These are phyloP conservation scores for Agrotis exclamationis DNA, from an alignment of 2,888 invertebrate species.

Conservation along the genomic window DNA sequence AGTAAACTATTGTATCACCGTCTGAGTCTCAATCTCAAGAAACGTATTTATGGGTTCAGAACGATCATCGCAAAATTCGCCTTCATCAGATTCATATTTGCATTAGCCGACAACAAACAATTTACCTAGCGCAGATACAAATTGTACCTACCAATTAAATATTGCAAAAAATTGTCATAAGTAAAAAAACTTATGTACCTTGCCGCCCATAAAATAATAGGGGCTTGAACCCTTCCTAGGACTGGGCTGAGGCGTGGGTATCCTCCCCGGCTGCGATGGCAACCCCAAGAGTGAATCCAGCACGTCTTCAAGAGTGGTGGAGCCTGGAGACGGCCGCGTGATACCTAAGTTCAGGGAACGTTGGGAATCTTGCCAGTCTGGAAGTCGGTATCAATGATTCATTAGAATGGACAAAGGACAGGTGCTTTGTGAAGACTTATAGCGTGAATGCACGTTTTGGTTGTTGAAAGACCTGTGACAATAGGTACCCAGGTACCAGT, in stretches of 20 bases:
- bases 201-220: constrained; percentile 87
- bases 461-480: constrained; percentile 9
- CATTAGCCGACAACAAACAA: not conserved
- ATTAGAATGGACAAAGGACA: constrained; percentile 61
- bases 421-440: constrained; percentile 26
- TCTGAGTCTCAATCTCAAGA: not conserved
- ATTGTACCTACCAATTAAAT: not conserved
- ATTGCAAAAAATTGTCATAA: constrained; percentile 30
- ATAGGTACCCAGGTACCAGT: constrained; percentile 1
- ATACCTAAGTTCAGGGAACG: constrained; percentile 89
- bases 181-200: constrained; percentile 77
- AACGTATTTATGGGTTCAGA: not conserved
- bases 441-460: constrained; percentile 1
- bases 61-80: not conserved
- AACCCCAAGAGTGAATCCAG: constrained; percentile 97
- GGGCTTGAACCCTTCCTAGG: constrained; percentile 88
- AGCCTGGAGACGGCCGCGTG: constrained; percentile 94
- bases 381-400: constrained; percentile 70
- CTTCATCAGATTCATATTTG: not conserved
- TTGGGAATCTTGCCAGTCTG: constrained; percentile 90
- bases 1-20: not conserved
- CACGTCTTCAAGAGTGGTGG: constrained; percentile 98
- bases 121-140: not conserved
- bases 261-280: constrained; percentile 93
- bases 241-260: constrained; percentile 93